A percentile compares a stretch with the other conserved stretches of the same genome.
Conservation (phyloP, 2,888 invertebrate genomes). For the Leptopilina drosophilae region DNA sequence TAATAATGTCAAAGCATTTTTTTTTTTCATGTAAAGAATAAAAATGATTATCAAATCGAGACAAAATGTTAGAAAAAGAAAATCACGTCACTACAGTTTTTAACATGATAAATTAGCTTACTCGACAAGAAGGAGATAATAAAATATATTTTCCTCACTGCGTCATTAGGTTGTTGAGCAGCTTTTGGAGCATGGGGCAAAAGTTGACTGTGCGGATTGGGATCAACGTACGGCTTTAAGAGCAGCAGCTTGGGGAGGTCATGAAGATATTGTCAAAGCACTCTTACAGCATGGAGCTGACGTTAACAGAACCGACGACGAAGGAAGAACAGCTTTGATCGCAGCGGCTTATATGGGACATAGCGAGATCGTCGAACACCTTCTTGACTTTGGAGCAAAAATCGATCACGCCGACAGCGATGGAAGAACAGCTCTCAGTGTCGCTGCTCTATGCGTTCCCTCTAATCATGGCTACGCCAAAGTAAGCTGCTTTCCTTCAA, state of each 20-base stretch:
- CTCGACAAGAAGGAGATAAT: constrained; percentile 45
- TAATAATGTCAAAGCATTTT: no score
- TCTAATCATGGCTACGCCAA: constrained; percentile 86
- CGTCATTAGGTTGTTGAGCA: constrained; percentile 84
- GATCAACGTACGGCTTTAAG: constrained; percentile 93
- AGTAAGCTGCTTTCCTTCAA: constrained; percentile 60
- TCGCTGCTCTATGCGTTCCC: constrained; percentile 90
- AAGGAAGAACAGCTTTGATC: constrained; percentile 93
- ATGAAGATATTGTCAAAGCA: constrained; percentile 88
- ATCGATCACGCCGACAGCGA: constrained; percentile 93
- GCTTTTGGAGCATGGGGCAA: constrained; percentile 87
- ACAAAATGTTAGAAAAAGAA: no score
- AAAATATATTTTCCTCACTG: constrained; percentile 46
- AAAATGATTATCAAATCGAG: no score
- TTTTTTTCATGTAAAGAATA: no score
- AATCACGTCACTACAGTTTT: no score
- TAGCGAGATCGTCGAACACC: constrained; percentile 90
- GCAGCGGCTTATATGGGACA: constrained; percentile 98
- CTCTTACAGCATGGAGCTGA: constrained; percentile 87
- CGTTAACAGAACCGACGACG: constrained; percentile 91
- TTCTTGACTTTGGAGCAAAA: constrained; percentile 89
- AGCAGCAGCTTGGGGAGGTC: constrained; percentile 96
- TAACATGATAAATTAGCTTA: no score
- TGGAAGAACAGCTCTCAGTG: constrained; percentile 91
- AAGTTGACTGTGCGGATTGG: constrained; percentile 91